Evolutionary conservation across 2,113 vertebrate species (phyloP).

Genomic region (Ursus arctos): DNA sequence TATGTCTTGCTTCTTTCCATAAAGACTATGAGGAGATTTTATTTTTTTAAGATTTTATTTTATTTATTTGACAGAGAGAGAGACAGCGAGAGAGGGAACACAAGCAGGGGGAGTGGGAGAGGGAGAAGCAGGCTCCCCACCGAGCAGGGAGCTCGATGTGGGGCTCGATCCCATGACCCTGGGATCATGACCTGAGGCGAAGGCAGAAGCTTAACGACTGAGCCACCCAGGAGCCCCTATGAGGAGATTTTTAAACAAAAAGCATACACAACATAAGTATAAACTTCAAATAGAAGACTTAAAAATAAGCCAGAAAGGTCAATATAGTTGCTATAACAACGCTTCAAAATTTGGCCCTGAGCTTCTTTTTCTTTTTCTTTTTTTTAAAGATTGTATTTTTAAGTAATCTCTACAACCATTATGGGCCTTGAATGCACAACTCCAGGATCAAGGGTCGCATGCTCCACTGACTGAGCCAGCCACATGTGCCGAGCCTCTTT

Average conservation of each 20-base stretch:
- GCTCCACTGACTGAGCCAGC: not conserved
- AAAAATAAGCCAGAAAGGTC: conserved; percentile 14
- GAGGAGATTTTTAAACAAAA: conserved; percentile 10
- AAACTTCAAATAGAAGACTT: conserved; percentile 1
- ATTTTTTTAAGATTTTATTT: too few relatives aligned
- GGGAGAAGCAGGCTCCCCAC: too few relatives aligned
- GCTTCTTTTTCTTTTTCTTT: not conserved
- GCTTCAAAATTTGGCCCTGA: not conserved
- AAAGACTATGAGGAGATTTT: not conserved
- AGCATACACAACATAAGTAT: not conserved
- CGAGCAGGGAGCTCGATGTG: too few relatives aligned
- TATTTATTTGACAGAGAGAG: too few relatives aligned
- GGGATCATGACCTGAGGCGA: too few relatives aligned
- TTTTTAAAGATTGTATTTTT: not conserved
- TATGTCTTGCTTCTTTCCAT: not conserved
- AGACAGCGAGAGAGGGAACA: too few relatives aligned
- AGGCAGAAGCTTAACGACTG: too few relatives aligned
- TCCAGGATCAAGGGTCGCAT: not conserved
- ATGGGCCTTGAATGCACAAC: not conserved
- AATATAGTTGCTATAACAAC: not conserved
- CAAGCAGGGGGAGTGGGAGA: too few relatives aligned
- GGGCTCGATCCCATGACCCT: too few relatives aligned
- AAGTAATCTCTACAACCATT: not conserved
- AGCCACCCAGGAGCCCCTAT: not conserved
- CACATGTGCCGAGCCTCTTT: not conserved